These are phyloP conservation scores for Heterotilapia buettikoferi DNA, from an alignment of 2,113 vertebrate genomes.

Conservation along the genomic window DNA sequence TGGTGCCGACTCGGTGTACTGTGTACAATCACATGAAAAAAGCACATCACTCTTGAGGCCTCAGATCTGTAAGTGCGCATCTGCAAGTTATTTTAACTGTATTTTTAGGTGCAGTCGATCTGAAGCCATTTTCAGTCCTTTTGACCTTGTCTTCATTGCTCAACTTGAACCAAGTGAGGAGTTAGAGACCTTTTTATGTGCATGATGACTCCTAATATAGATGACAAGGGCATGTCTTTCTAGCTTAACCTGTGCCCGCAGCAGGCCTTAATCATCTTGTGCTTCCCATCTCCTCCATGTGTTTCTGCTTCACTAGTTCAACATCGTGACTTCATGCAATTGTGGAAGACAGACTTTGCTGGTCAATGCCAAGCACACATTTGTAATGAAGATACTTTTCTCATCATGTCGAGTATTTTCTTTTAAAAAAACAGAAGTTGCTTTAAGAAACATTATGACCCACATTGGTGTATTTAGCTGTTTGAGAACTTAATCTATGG, in stretches of 20 bases:
- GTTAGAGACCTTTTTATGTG: slow-evolving; percentile 2
- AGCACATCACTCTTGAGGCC: not conserved
- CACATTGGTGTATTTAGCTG: not conserved
- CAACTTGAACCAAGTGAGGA: not conserved
- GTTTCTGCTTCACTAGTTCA: slow-evolving; percentile 18
- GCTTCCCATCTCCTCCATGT: not conserved
- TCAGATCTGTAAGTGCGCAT: not conserved
- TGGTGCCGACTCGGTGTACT: not conserved
- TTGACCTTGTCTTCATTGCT: not conserved
- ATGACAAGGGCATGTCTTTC: slow-evolving; percentile 6
- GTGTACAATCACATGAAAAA: not conserved
- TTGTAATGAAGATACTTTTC: not conserved
- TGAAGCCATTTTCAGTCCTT: not conserved
- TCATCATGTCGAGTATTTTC: not conserved
- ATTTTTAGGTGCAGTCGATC: not conserved
- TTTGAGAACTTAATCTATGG: not conserved
- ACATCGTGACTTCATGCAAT: not conserved
- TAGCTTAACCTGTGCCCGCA: not conserved
- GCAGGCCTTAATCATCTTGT: slow-evolving; percentile 18
- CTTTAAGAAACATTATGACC: not conserved
- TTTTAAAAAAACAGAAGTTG: not conserved
- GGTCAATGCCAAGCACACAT: not conserved
- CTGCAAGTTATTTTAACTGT: not conserved
- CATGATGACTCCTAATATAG: slow-evolving; percentile 11
- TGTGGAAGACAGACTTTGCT: not conserved